Conservation (phyloP, 1,140 invertebrate genomes). For the Branchinecta lynchi region DNA sequence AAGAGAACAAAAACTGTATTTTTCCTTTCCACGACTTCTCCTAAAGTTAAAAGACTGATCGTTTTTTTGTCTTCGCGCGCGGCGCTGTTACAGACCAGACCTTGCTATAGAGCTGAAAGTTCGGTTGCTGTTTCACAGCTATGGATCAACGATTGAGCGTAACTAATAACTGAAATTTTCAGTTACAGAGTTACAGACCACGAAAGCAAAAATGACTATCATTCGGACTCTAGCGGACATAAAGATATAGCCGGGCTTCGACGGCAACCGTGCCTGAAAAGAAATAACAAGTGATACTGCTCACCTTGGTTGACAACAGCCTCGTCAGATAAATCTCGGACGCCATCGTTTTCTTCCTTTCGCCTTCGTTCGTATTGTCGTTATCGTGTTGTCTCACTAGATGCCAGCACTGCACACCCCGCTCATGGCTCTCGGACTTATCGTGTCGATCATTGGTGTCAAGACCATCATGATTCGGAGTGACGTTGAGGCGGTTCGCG, state of each 20-base stretch:
- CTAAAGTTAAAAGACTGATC: no score
- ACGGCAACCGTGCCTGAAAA: slow-evolving; percentile 2
- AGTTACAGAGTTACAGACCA: no score
- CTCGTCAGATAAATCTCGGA: slow-evolving; percentile 98
- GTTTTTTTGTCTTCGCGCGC: no score
- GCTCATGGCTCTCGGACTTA: slow-evolving; percentile 34
- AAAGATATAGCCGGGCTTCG: background rate
- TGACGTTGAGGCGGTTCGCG: slow-evolving; percentile 47
- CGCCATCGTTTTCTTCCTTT: slow-evolving; percentile 96
- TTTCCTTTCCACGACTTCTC: no score
- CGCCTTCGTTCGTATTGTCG: slow-evolving; percentile 83
- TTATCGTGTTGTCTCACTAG: slow-evolving; percentile 88
- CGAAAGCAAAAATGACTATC: background rate
- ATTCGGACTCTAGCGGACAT: background rate
- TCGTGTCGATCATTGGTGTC: slow-evolving; percentile 50
- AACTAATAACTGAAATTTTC: no score
- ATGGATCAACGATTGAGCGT: no score
- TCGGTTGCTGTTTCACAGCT: no score
- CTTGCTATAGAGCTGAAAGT: no score
- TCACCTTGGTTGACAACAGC: slow-evolving; percentile 80
- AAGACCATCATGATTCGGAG: background rate
- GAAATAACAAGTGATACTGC: slow-evolving; percentile 21
- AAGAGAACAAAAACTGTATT: no score
- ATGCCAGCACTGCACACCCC: slow-evolving; percentile 52
- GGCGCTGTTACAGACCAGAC: no score